Conservation (phyloP, 2,797 vertebrate species). For the Rhincodon typus region DNA sequence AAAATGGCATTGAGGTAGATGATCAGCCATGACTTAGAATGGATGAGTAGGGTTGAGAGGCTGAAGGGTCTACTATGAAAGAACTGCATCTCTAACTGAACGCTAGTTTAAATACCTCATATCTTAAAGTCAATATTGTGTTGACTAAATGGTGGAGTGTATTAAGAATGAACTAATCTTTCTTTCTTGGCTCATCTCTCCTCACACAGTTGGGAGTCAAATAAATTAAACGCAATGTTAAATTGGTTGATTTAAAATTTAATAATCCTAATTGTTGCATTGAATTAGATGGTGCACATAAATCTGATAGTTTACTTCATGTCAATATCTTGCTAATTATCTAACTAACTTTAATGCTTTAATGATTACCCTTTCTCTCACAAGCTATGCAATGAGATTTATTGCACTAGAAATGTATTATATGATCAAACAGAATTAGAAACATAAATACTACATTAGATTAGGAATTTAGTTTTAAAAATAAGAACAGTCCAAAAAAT, state of each 20-base stretch:
- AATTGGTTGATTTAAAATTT: not conserved
- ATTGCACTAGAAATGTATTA: not conserved
- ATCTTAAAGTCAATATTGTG: not conserved
- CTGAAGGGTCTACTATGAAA: not conserved
- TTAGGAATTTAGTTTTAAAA: not conserved
- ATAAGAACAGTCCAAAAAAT: not conserved
- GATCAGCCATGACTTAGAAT: no score
- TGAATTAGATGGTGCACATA: not conserved
- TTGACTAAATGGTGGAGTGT: not conserved
- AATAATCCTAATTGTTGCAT: conserved; percentile 12
- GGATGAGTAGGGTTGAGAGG: no score
- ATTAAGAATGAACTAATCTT: not conserved
- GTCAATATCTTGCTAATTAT: not conserved
- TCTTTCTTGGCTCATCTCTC: not conserved
- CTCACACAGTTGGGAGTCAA: not conserved
- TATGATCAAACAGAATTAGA: not conserved
- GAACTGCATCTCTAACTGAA: not conserved
- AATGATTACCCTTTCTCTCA: not conserved
- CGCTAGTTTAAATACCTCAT: not conserved
- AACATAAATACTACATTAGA: not conserved
- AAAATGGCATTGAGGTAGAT: no score
- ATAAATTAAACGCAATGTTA: not conserved
- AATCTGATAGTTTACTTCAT: not conserved
- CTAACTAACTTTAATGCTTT: not conserved
- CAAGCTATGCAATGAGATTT: not conserved